Percentiles rank a stretch among this genome's conserved stretches.
phyloP scores from a whole-genome alignment of 1,140 invertebrate genomes.

The Hyphantria cunea region DNA sequence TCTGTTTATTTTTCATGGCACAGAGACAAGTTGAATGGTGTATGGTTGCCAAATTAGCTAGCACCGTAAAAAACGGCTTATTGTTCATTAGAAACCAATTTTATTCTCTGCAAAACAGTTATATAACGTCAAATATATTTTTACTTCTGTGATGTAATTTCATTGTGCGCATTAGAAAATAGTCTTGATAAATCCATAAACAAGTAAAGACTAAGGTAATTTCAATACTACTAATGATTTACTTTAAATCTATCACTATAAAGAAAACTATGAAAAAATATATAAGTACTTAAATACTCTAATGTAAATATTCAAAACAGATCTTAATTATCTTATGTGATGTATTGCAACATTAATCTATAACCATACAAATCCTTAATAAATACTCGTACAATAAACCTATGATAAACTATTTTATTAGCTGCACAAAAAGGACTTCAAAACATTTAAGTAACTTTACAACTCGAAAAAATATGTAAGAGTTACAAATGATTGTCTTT shows the following conservation, averaged over 20 bases:
- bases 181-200: no score
- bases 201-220: no score
- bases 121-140: neutral
- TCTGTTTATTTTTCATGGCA: slow-evolving; percentile 18
- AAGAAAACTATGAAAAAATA: no score
- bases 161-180: neutral
- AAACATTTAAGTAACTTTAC: neutral
- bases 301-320: neutral
- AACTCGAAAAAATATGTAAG: neutral
- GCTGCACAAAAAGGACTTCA: slow-evolving; percentile 2
- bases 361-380: no score
- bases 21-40: neutral
- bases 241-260: no score
- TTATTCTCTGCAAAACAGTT: neutral
- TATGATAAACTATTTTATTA: neutral
- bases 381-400: no score
- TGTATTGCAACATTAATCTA: neutral
- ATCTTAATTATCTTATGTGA: neutral
- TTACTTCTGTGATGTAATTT: neutral
- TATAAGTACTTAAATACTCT: no score
- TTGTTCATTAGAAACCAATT: slow-evolving; percentile 16
- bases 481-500: neutral
- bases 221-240: no score
- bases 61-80: slow-evolving; percentile 7
- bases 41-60: slow-evolving; percentile 15